phyloP scores from a whole-genome alignment of 2,113 vertebrate species.

The Dasyornis broadbenti region DNA sequence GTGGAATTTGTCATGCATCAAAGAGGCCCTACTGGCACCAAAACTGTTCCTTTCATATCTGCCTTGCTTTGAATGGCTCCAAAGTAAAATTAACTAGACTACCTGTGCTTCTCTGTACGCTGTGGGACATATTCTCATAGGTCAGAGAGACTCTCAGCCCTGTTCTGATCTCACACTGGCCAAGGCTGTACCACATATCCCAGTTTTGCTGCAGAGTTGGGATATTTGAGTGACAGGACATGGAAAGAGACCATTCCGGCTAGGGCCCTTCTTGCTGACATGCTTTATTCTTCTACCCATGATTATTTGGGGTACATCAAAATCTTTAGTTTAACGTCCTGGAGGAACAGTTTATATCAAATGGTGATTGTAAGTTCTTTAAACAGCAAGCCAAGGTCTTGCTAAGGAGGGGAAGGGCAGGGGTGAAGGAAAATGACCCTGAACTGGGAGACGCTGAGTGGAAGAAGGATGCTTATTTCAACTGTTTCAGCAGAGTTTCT shows the following conservation, averaged over 20 bases:
- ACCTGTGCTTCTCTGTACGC: background rate
- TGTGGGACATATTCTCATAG: rapidly evolving
- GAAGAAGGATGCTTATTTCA: background rate
- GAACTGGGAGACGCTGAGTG: background rate
- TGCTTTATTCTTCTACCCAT: background rate
- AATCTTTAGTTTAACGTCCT: background rate
- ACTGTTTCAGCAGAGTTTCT: background rate
- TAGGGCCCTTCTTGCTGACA: background rate
- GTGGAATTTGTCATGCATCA: background rate
- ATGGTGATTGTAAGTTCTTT: conserved; percentile 21
- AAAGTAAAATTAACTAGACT: background rate
- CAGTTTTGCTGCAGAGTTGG: background rate
- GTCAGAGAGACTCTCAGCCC: background rate
- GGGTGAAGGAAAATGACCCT: background rate
- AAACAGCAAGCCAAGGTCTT: conserved; percentile 53
- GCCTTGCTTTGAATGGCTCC: background rate
- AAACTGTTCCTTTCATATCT: background rate
- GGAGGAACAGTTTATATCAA: conserved; percentile 15
- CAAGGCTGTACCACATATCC: background rate
- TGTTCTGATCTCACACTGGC: background rate
- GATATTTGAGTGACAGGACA: background rate
- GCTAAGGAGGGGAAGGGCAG: background rate
- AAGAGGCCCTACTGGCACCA: background rate
- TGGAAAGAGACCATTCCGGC: background rate
- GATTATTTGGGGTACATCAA: conserved; percentile 10